Evolutionary conservation across 2,888 invertebrate genomes (phyloP).

Genomic region (Netelia inedita): DNA sequence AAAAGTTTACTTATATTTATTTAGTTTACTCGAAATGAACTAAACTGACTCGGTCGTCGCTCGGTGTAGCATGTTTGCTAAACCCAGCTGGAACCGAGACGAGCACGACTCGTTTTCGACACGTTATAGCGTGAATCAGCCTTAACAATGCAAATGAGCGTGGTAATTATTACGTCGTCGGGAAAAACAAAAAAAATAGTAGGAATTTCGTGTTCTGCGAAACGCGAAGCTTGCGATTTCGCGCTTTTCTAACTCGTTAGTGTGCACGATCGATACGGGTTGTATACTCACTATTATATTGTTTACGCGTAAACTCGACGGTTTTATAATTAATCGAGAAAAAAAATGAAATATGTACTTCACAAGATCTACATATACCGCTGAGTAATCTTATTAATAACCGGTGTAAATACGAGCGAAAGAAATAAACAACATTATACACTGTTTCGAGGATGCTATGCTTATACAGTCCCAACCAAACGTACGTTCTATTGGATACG

Average conservation of each 20-base stretch:
- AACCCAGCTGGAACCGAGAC: no score
- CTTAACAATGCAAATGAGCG: conserved; percentile 4
- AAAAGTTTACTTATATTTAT: no score
- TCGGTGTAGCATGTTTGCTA: no score
- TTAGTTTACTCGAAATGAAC: no score
- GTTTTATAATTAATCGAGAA: background rate
- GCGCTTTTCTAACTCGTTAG: background rate
- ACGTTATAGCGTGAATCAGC: no score
- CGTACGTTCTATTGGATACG: no score
- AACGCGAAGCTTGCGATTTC: conserved; percentile 7
- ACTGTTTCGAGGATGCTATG: conserved; percentile 25
- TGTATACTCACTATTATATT: background rate
- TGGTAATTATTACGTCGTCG: background rate
- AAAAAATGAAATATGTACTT: conserved; percentile 17
- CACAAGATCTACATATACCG: conserved; percentile 12
- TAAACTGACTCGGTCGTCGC: no score
- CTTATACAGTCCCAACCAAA: no score
- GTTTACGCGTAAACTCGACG: background rate
- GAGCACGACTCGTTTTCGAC: no score
- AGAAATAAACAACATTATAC: conserved; percentile 31
- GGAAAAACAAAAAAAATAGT: conserved; percentile 1
- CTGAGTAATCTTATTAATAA: conserved; percentile 31
- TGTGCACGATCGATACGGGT: background rate
- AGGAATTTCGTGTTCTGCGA: background rate
- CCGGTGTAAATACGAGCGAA: conserved; percentile 59